These are phyloP conservation scores for Trematocara variabile DNA, from an alignment of 2,113 vertebrate species.

Conservation along the genomic window DNA sequence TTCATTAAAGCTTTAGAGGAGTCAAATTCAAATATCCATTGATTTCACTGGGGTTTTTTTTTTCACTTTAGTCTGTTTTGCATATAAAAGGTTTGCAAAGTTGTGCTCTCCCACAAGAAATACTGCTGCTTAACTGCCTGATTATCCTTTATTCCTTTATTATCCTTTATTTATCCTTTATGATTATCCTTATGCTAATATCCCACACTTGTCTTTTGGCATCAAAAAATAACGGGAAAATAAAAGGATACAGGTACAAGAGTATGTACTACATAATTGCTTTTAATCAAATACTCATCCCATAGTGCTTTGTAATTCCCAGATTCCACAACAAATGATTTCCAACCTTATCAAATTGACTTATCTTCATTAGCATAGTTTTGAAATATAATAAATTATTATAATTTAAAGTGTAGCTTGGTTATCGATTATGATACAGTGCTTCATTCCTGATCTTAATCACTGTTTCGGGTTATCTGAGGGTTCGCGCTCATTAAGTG, in stretches of 20 bases:
- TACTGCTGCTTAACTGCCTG: neutral
- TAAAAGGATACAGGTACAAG: neutral
- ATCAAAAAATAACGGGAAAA: neutral
- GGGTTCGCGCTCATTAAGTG: neutral
- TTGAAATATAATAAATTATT: neutral
- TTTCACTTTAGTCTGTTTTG: neutral
- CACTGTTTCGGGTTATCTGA: neutral
- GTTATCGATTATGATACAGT: neutral
- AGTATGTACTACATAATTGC: neutral
- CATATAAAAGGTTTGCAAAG: neutral
- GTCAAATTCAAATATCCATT: neutral
- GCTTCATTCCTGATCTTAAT: neutral
- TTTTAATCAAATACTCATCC: neutral
- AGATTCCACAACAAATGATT: neutral
- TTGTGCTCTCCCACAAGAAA: neutral
- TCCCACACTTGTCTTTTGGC: neutral
- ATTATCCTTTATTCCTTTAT: too few relatives aligned
- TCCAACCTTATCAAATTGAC: neutral
- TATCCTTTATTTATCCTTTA: too few relatives aligned
- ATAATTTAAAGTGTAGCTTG: neutral
- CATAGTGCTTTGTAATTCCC: neutral
- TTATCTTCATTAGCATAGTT: neutral
- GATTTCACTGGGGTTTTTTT: accelerated
- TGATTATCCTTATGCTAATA: neutral
- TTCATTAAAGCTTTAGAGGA: neutral